phyloP scores from a whole-genome alignment of 1,140 invertebrate genomes.

The Cherax quadricarinatus region DNA sequence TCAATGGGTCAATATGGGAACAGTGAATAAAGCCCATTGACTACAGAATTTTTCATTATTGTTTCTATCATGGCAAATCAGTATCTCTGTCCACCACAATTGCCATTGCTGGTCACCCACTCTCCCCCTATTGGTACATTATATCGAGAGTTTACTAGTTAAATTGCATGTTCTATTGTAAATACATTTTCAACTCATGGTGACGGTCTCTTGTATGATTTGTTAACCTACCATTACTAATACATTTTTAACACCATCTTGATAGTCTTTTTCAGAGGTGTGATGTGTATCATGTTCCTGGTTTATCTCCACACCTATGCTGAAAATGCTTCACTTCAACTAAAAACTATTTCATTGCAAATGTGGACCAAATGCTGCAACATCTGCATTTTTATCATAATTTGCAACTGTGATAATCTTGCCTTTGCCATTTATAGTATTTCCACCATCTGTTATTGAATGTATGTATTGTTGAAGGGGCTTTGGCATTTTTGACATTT shows the following conservation, averaged over 20 bases:
- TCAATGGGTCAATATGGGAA: too few species aligned
- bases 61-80: too few species aligned
- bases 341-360: constrained; percentile 49
- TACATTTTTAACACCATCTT: constrained; percentile 6
- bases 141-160: too few species aligned
- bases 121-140: too few species aligned
- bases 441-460: neutral
- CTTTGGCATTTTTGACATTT: neutral
- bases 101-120: too few species aligned
- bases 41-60: too few species aligned
- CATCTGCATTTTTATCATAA: constrained; percentile 13
- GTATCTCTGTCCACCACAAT: too few species aligned
- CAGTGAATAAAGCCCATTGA: too few species aligned
- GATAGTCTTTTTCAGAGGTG: constrained; percentile 33
- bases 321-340: constrained; percentile 58
- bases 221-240: neutral
- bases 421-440: constrained; percentile 47
- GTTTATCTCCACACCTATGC: constrained; percentile 42
- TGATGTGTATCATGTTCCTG: constrained; percentile 31
- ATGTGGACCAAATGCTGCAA: constrained; percentile 25
- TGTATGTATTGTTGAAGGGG: neutral
- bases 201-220: constrained; percentile 12
- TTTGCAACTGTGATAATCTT: constrained; percentile 32
- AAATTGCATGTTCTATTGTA: neutral
- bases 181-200: constrained; percentile 21